Base-by-base conservation (phyloP, 2,888 invertebrate genomes). In the Volucella inflata region DNA sequence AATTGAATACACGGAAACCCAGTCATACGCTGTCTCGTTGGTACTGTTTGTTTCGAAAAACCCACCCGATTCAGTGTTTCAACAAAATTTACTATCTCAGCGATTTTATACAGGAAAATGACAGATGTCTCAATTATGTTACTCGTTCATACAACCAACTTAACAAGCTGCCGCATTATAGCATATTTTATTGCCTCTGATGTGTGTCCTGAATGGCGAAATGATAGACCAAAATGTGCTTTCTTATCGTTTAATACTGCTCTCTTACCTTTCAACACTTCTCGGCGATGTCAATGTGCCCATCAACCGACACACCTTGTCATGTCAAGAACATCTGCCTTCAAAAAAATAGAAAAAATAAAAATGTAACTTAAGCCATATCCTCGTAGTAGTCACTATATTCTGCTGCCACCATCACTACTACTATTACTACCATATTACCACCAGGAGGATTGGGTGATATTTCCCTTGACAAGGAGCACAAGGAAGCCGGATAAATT, bases 231-330 rank as follows among this genome's bases (percentile, higher is more conserved):
- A 17, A 64, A 65, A 55, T 55, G 42, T 75, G 48, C 57, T 51
- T 40, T 30, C 46, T 75, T 75, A 75, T 65, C 65, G 40, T 38
- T 12, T 14, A 17, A 46, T 72, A 46, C 51, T 65, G 74, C 62
- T 40, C 38, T 53, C 65, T 62, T 67, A 53, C 74, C 60, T 68
- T 59, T 75, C 80, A 62, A 64, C 40, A 16, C 11, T 48, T 59
- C 50, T 75, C 36, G 75, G 68, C 75, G 64, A 59, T 44, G 42
- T 36, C 62, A 60, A 67, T 40, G 55, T 60, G n/a, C 21, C 59
- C 50, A 38, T 72, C 71, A 65, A 48, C 55, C 50, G 78, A 64
- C 83, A 78, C 74, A 74, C 83, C 83, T 83, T 83, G 60, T 48
- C 9, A 16, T 30, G 30, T 48, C 40, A 40, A 17, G 36, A 71